Evolutionary conservation across 92 coral and sea anemone genomes (phyloP), one percentile per base, ranked within the genome.

Genomic region (Montipora capitata): DNA sequence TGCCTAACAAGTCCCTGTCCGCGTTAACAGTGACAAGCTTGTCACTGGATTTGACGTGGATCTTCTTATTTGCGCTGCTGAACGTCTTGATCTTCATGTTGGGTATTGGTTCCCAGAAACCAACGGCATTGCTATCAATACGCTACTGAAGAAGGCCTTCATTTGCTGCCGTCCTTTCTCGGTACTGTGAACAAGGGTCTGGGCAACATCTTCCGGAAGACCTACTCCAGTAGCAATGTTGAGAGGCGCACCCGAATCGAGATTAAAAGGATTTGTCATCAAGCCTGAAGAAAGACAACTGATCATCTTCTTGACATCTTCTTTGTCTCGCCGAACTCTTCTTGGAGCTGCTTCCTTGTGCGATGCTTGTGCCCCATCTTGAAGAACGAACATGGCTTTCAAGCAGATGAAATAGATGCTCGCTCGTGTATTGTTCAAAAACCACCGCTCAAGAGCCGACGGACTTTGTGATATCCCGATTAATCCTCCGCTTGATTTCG

Each of bases 401-500:
- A n/a, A n/a, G n/a, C n/a, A n/a, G n/a, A n/a, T n/a, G n/a, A n/a
- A n/a, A n/a, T n/a, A n/a, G 87, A 81, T 61, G 96, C 92, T 14
- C 84, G 78, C 79, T 90, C 94, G 43, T 90, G 92, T 40, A 76
- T 39, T 3, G 94, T 93, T 71, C n/a, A 89, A 80, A 76, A 89
- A 89, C 88, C 88, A 92, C 67, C 91, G 79, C 18, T 85, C 54
- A 41, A 92, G 88, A 69, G 94, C 91, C 17, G 72, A 62, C 52
- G 87, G 80, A 43, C 80, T 85, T 72, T 88, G 91, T 3, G 86
- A 79, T 75, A 94, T 85, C 35, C 95, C 92, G 13, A 92, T 76
- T 49, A 94, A 62, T 8, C 93, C 97, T 76, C 95, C 92, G 17
- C 80, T 92, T 44, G 88, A 79, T 76, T 84, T 86, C 0, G 89